These are phyloP conservation scores for Holocentrus rufus DNA, from an alignment of 2,797 vertebrate genomes.

Conservation along the genomic window DNA sequence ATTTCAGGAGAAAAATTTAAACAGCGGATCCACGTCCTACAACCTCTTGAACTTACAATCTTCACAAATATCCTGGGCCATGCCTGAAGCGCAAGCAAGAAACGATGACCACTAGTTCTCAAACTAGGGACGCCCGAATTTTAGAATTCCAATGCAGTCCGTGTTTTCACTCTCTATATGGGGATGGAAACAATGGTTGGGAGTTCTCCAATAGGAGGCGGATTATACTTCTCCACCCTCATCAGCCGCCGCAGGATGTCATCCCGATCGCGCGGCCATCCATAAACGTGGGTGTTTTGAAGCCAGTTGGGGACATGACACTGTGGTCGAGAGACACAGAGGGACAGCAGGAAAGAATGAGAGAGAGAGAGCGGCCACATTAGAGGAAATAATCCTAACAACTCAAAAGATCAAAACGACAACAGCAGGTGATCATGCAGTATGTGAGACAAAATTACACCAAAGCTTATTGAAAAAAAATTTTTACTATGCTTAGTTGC, in stretches of 20 bases:
- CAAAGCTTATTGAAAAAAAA: not conserved
- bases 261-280: constrained; percentile 83
- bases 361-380: not conserved
- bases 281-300: constrained; percentile 84
- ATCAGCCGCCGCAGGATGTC: constrained; percentile 86
- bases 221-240: constrained; percentile 87
- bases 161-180: constrained; percentile 63
- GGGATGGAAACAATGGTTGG: constrained; percentile 87
- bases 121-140: not conserved
- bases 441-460: not conserved
- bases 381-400: too few relatives aligned
- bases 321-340: constrained; percentile 53
- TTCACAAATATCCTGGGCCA: not conserved
- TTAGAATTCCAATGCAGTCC: constrained; percentile 32
- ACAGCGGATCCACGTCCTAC: not conserved
- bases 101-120: not conserved
- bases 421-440: too few relatives aligned
- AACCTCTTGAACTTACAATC: not conserved
- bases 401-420: too few relatives aligned
- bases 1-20: not conserved
- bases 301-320: constrained; percentile 86
- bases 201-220: constrained; percentile 83
- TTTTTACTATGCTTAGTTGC: too few relatives aligned
- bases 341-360: not conserved
- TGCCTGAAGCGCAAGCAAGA: too few relatives aligned